Percentiles rank a stretch among this genome's conserved stretches.
phyloP scores from a whole-genome alignment of 37 sponge, comb jelly and placozoan species.

The Spongia lamella region DNA sequence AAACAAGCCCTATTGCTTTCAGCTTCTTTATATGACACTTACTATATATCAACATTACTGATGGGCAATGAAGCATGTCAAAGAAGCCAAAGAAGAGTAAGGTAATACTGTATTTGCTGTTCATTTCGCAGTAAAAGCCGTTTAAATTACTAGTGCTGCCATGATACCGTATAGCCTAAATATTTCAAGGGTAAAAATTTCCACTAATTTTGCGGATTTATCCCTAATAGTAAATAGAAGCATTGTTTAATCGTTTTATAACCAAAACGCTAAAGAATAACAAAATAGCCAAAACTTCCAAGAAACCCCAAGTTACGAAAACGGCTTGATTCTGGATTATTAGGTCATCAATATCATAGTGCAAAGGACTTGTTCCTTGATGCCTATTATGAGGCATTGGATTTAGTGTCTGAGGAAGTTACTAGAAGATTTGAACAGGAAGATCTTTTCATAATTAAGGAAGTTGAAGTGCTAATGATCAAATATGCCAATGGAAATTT shows the following conservation, averaged over 20 bases:
- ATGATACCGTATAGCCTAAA: no score
- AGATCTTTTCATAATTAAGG: neutral
- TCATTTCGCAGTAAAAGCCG: no score
- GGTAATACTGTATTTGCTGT: no score
- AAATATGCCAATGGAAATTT: conserved; percentile 6
- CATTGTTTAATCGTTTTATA: neutral
- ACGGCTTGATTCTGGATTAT: neutral
- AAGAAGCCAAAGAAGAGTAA: no score
- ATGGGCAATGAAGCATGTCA: no score
- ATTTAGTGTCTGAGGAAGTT: neutral
- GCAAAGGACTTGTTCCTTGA: neutral
- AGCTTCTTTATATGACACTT: no score
- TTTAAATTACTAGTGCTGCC: no score
- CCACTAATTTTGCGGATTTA: no score
- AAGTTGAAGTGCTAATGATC: conserved; percentile 1
- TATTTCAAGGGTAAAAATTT: no score
- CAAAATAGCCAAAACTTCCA: conserved; percentile 15
- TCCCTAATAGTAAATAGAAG: no score
- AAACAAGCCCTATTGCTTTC: no score
- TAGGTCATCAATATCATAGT: conserved; percentile 5
- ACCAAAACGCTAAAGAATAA: neutral
- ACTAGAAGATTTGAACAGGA: conserved; percentile 6
- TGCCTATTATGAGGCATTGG: conserved; percentile 11
- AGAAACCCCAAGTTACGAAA: conserved; percentile 18
- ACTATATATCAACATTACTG: no score